phyloP scores from a whole-genome alignment of 2,113 vertebrate species.

The Cervus canadensis region DNA sequence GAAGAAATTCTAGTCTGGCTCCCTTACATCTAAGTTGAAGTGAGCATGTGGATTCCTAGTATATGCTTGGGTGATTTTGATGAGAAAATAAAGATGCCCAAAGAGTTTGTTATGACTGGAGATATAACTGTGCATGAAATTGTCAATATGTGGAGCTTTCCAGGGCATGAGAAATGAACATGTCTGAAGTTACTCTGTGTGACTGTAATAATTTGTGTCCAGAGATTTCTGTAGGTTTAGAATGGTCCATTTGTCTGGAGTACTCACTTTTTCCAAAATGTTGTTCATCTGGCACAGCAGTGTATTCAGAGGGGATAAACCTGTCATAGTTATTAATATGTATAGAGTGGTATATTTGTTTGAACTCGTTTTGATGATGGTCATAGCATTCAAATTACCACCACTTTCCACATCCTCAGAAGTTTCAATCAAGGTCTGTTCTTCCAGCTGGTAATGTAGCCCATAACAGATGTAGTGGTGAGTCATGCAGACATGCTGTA shows the following conservation, averaged over 20 bases:
- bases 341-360: not conserved
- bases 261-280: not conserved
- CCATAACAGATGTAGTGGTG: not conserved
- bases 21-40: not conserved
- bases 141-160: not conserved
- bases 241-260: not conserved
- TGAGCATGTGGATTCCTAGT: not conserved
- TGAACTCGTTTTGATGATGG: not conserved
- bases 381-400: not conserved
- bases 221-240: not conserved
- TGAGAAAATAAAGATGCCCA: not conserved
- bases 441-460: not conserved
- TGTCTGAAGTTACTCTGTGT: not conserved
- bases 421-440: not conserved
- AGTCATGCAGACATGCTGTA: not conserved
- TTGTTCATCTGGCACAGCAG: not conserved
- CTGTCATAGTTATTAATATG: not conserved
- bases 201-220: not conserved
- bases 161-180: not conserved
- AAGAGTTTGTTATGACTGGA: not conserved
- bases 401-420: not conserved
- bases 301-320: not conserved
- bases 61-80: not conserved
- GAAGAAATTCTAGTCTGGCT: not conserved
- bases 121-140: not conserved